phyloP scores from a whole-genome alignment of 2,797 vertebrate species.

The Merluccius polli region DNA sequence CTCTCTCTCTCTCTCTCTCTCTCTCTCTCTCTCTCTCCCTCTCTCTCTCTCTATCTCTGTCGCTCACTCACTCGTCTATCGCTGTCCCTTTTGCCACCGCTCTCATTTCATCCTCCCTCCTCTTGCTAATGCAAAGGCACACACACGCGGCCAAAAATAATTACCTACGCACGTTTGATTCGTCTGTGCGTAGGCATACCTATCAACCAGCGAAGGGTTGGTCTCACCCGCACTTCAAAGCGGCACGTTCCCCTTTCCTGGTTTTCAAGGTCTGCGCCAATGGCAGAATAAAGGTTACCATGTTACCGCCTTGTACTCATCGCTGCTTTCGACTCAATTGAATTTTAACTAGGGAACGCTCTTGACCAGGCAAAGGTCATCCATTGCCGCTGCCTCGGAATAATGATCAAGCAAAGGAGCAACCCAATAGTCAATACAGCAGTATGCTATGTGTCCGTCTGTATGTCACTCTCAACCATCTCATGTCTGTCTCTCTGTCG shows the following conservation, averaged over 20 bases:
- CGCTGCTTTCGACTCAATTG: constrained; percentile 59
- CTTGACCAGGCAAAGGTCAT: constrained; percentile 67
- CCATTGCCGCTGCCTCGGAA: constrained; percentile 53
- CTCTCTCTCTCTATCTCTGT: too few relatives aligned
- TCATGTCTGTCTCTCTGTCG: too few relatives aligned
- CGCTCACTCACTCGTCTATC: neutral
- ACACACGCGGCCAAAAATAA: neutral
- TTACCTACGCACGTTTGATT: neutral
- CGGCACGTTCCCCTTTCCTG: constrained; percentile 40
- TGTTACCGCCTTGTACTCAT: constrained; percentile 42
- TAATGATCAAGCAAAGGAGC: constrained; percentile 59
- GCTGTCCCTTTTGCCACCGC: neutral
- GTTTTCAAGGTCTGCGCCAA: constrained; percentile 68
- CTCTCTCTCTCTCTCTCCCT: too few relatives aligned
- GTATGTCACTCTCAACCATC: constrained; percentile 15
- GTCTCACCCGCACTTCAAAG: constrained; percentile 39
- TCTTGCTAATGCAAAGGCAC: neutral
- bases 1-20: too few relatives aligned
- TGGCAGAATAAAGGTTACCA: constrained; percentile 61
- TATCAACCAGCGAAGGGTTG: neutral
- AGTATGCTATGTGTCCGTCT: constrained; percentile 37
- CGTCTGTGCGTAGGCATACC: neutral
- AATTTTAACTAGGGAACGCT: constrained; percentile 67
- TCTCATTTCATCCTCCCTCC: neutral
- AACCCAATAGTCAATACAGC: constrained; percentile 41